A percentile compares a stretch with the other conserved stretches of the same genome.
These are phyloP conservation scores for Xiphorhynchus erythropygius DNA, from an alignment of 2,797 vertebrate genomes.

Conservation along the genomic window DNA sequence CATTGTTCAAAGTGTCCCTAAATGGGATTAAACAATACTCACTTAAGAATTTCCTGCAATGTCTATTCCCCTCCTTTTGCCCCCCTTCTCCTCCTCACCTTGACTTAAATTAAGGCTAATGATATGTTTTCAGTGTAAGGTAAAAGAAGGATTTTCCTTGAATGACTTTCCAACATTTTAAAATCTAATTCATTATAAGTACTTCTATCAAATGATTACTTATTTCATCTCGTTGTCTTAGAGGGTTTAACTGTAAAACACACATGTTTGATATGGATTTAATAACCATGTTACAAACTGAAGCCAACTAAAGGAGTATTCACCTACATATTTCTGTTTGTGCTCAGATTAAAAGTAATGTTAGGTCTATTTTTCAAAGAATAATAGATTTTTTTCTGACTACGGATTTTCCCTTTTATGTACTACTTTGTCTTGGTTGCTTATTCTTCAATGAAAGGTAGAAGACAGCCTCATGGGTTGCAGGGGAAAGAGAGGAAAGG, in stretches of 20 bases:
- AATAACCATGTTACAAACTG: conserved; percentile 32
- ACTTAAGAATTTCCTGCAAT: conserved; percentile 61
- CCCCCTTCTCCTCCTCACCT: conserved; percentile 46
- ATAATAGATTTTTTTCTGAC: neutral
- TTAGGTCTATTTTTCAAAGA: conserved; percentile 19
- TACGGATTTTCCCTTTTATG: neutral
- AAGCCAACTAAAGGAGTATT: conserved; percentile 15
- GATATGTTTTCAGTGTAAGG: conserved; percentile 77
- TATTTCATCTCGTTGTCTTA: conserved; percentile 52
- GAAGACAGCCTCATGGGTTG: neutral
- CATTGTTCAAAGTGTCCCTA: conserved; percentile 78
- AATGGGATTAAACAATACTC: conserved; percentile 78
- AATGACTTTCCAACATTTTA: conserved; percentile 66
- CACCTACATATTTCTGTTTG: conserved; percentile 32
- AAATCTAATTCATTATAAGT: conserved; percentile 48
- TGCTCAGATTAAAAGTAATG: conserved; percentile 40
- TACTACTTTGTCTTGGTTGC: neutral
- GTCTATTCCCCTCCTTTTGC: neutral
- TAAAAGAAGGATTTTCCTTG: conserved; percentile 65
- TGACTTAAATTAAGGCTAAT: conserved; percentile 83
- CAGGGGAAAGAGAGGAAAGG: neutral
- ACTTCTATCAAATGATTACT: conserved; percentile 40
- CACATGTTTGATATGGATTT: neutral
- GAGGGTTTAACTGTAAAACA: conserved; percentile 29
- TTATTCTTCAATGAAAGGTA: neutral